Evolutionary conservation across 2,113 vertebrate genomes (phyloP), one percentile per base, ranked within the genome.

Genomic region (Stercorarius parasiticus): DNA sequence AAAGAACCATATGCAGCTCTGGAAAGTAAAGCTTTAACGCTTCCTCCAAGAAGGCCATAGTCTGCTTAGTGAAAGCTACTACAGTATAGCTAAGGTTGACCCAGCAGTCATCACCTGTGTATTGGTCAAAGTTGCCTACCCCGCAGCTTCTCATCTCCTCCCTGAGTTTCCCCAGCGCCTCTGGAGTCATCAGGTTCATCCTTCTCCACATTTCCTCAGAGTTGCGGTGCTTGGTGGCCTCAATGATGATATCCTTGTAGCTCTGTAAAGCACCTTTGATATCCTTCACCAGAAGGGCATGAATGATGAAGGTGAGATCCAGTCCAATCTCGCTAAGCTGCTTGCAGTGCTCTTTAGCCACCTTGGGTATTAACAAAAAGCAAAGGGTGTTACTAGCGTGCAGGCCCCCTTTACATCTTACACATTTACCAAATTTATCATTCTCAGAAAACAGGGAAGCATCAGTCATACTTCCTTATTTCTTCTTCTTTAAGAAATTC

Each of bases 171-270:
- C 98, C 91, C 95, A 99, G 97, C 0, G 99, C 99, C 96, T 99
- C 99, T 0, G 99, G 99, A 10, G 99, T 99, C 99, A 99, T 99
- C 64, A 99, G 97, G 96, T 99, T 99, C 99, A 99, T 99, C 93
- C 95, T 98, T 34, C 99, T 98, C 99, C 99, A 99, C 99, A 99
- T 99, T 98, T 99, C 99, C 97, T 99, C 99, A 0, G 99, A 99
- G 98, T 99, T 99, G 27, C 99, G 99, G 92, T 99, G 99, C 85
- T 99, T 99, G 43, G 99, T 99, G 97, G 99, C 99, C 86, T 99
- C 99, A 1, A 99, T 99, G 96, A 99, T 99, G 95, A 99, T 99
- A 90, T 99, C 99, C 81, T 99, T 99, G 98, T 99, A 99, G 98
- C 99, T 99, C 88, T 98, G 99, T 56, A 99, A 97, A 30, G 98